Conservation (phyloP, 1,140 invertebrate genomes). For the Oscheius sp. region DNA sequence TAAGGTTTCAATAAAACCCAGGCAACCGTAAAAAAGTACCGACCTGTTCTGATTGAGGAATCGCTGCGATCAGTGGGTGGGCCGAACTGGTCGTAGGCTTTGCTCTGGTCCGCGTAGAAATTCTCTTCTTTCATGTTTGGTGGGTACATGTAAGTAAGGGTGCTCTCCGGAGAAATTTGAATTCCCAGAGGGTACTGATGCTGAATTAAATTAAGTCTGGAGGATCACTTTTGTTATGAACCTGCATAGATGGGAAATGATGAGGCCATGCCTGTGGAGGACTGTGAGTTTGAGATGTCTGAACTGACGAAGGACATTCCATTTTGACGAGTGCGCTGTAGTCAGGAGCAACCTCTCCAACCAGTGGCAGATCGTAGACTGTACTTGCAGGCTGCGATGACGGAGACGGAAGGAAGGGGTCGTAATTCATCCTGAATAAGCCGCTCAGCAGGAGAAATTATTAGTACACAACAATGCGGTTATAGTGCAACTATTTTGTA, state of each 20-base stretch:
- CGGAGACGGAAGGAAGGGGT: background rate
- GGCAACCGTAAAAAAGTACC: no score
- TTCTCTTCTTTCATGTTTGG: background rate
- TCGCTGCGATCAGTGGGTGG: background rate
- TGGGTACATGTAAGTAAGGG: background rate
- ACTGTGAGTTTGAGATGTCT: background rate
- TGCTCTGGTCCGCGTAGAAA: background rate
- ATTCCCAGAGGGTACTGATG: background rate
- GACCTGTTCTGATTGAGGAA: background rate
- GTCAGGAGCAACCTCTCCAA: background rate
- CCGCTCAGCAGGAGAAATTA: no score
- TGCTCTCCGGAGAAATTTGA: background rate
- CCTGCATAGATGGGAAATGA: background rate
- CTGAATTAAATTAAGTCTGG: background rate
- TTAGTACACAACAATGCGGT: no score
- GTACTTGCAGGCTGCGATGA: background rate
- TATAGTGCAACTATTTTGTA: no score
- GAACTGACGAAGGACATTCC: no score
- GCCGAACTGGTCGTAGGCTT: background rate
- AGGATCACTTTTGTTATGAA: background rate
- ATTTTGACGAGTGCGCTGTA: background rate
- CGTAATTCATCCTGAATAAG: background rate
- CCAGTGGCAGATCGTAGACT: background rate
- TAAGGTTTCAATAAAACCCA: no score
- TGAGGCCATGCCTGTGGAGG: background rate